Evolutionary conservation across 2,113 vertebrate genomes (phyloP).

Genomic region (Gracilinanus agilis): DNA sequence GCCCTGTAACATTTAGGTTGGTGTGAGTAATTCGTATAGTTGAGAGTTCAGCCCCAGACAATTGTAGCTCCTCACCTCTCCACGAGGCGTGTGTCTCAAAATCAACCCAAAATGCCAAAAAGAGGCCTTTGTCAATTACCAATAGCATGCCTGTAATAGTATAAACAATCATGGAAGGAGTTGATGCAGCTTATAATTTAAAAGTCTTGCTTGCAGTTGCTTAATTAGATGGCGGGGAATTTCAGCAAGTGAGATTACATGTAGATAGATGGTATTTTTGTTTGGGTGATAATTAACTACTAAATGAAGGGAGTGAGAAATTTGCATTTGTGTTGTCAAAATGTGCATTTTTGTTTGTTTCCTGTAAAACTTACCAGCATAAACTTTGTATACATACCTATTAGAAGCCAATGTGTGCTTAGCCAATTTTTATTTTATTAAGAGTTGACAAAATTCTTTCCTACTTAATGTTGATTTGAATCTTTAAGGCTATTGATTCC

Average conservation of each 20-base stretch:
- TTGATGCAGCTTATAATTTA: slow-evolving; percentile 72
- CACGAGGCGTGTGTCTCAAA: neutral
- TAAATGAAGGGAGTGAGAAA: slow-evolving; percentile 67
- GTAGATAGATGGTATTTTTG: slow-evolving; percentile 43
- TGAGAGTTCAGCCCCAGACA: neutral
- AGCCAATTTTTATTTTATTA: neutral
- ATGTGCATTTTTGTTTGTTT: slow-evolving; percentile 55
- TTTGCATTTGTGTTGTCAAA: slow-evolving; percentile 55
- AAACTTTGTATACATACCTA: slow-evolving; percentile 19
- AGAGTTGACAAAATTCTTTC: neutral
- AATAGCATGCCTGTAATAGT: slow-evolving; percentile 59
- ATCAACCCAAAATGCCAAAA: neutral
- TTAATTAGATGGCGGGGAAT: slow-evolving; percentile 66
- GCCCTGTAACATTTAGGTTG: neutral
- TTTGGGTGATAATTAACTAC: slow-evolving; percentile 67
- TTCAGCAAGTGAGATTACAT: slow-evolving; percentile 71
- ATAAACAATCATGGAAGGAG: slow-evolving; percentile 50
- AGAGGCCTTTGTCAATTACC: slow-evolving; percentile 42
- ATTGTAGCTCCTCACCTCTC: neutral
- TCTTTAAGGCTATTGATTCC: neutral
- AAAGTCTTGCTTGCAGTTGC: slow-evolving; percentile 62
- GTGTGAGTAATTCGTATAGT: neutral
- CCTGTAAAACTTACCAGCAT: slow-evolving; percentile 56
- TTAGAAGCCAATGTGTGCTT: neutral
- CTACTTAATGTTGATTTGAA: neutral